These are phyloP conservation scores for Liasis olivaceus DNA, from an alignment of 2,797 vertebrate genomes.

Conservation along the genomic window DNA sequence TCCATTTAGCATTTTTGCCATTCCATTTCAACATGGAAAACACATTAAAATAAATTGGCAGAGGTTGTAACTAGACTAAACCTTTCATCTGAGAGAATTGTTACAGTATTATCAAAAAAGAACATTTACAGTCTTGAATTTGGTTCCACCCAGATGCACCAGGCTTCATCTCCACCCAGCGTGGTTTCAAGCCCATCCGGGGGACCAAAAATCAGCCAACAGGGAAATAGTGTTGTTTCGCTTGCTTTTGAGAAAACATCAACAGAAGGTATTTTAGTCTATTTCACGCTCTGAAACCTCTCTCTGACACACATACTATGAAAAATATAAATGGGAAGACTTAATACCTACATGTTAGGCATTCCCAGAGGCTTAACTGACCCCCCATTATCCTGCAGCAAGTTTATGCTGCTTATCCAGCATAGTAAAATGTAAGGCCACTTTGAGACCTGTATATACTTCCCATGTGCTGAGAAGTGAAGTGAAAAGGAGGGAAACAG, in stretches of 20 bases:
- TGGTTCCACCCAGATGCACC: too few relatives aligned
- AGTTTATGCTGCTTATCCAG: background rate
- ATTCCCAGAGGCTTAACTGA: background rate
- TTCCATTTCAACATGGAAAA: background rate
- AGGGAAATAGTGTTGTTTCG: background rate
- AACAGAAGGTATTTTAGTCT: slow-evolving; percentile 14
- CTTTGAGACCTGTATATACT: background rate
- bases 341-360: background rate
- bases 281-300: slow-evolving; percentile 45
- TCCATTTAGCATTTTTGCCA: background rate
- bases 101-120: background rate
- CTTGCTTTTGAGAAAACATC: background rate
- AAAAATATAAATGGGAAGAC: background rate
- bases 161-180: background rate
- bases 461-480: background rate
- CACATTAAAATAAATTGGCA: slow-evolving; percentile 1
- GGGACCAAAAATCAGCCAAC: background rate
- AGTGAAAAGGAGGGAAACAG: background rate
- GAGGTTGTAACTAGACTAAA: background rate
- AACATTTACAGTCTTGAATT: background rate
- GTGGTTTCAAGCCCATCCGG: background rate
- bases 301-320: background rate
- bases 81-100: background rate
- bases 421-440: background rate
- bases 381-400: background rate